These are phyloP conservation scores for Phoenicopterus ruber DNA, from an alignment of 2,113 vertebrate species.

Conservation along the genomic window DNA sequence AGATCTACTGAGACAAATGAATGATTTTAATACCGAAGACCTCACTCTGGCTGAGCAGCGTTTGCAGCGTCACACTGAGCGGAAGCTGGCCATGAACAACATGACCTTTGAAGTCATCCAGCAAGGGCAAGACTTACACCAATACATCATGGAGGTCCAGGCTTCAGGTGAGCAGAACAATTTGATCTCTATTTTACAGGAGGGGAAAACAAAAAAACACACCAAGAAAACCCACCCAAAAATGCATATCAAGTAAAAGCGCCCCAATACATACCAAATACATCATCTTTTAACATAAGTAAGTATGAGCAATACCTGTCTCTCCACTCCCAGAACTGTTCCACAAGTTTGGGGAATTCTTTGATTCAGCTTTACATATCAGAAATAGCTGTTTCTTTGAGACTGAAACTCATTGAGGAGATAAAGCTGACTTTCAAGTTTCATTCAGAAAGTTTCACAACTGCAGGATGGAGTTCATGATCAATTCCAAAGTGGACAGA, in stretches of 20 bases:
- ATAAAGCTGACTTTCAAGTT: neutral
- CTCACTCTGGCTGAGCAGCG: slow-evolving; percentile 90
- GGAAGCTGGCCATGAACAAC: slow-evolving; percentile 95
- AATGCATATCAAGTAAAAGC: neutral
- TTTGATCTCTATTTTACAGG: neutral
- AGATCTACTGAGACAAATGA: slow-evolving; percentile 91
- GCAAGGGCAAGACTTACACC: slow-evolving; percentile 96
- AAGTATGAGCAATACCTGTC: neutral
- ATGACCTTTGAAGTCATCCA: slow-evolving; percentile 99
- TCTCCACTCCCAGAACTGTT: neutral
- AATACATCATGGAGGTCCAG: slow-evolving; percentile 99
- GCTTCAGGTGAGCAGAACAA: slow-evolving; percentile 84
- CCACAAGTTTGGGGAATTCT: neutral
- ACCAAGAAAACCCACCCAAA: neutral
- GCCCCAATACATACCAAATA: neutral
- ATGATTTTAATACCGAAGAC: slow-evolving; percentile 92
- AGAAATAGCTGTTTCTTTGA: neutral
- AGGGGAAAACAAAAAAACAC: neutral
- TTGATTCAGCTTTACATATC: neutral
- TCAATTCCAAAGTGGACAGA: neutral
- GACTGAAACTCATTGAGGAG: neutral
- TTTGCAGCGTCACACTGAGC: slow-evolving; percentile 90
- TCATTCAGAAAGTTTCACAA: neutral
- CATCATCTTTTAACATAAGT: neutral
- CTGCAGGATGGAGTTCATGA: neutral